These are phyloP conservation scores for Halesus radiatus DNA, from an alignment of 1,140 invertebrate species.

Conservation along the genomic window DNA sequence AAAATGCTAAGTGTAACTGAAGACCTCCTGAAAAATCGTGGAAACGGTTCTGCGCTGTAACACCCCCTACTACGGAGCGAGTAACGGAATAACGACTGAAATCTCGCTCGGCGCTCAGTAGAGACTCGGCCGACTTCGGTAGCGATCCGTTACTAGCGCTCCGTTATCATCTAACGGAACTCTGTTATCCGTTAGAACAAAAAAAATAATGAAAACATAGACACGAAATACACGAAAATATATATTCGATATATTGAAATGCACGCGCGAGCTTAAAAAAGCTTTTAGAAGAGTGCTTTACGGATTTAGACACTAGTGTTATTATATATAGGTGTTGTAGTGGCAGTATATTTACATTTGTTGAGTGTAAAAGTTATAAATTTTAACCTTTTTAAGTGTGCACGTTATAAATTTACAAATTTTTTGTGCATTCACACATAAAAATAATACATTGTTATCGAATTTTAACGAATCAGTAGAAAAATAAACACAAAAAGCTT, in stretches of 20 bases:
- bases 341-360: conserved; percentile 14
- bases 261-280: not conserved
- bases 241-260: too few relatives aligned
- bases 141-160: conserved; percentile 8
- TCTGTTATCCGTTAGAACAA: conserved; percentile 7
- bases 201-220: conserved; percentile 7
- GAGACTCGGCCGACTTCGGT: conserved; percentile 13
- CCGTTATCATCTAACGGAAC: conserved; percentile 12
- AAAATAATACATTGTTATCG: too few relatives aligned
- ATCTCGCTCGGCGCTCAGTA: not conserved
- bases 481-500: too few relatives aligned
- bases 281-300: not conserved
- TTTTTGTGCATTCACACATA: too few relatives aligned
- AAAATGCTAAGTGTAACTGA: too few relatives aligned
- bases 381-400: too few relatives aligned
- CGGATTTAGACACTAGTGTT: not conserved
- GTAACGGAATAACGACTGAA: not conserved
- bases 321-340: not conserved
- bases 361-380: too few relatives aligned
- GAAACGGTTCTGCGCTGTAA: not conserved
- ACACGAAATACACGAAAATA: not conserved
- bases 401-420: too few relatives aligned
- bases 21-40: not conserved
- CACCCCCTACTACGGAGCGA: not conserved
- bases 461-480: too few relatives aligned